phyloP scores from a whole-genome alignment of 2,797 vertebrate species.

The Ptychadena robeensis region DNA sequence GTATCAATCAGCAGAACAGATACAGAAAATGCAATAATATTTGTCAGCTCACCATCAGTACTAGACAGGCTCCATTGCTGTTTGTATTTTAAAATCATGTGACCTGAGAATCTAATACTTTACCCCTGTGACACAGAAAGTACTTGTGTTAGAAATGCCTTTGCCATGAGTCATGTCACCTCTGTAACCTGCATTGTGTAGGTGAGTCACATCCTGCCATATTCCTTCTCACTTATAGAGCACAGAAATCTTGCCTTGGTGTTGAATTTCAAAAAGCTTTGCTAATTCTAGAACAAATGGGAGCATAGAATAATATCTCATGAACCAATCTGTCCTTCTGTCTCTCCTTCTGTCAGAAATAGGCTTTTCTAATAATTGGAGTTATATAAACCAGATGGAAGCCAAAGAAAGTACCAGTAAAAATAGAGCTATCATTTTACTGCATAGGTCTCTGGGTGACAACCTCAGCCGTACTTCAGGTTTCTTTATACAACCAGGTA shows the following conservation, averaged over 20 bases:
- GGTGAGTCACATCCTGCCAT: slow-evolving; percentile 25
- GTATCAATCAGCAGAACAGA: too few relatives aligned
- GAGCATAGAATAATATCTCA: slow-evolving; percentile 4
- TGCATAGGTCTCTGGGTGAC: too few relatives aligned
- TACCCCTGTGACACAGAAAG: not conserved
- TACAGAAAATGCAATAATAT: too few relatives aligned
- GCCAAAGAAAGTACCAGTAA: slow-evolving; percentile 23
- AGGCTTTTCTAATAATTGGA: slow-evolving; percentile 16
- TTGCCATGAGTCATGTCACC: slow-evolving; percentile 46
- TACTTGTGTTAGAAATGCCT: slow-evolving; percentile 37
- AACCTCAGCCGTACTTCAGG: too few relatives aligned
- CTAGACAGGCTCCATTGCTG: too few relatives aligned
- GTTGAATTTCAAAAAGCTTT: slow-evolving; percentile 41
- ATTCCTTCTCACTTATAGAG: slow-evolving; percentile 21
- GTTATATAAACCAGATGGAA: slow-evolving; percentile 39
- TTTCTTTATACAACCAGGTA: not conserved
- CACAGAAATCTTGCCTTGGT: slow-evolving; percentile 18
- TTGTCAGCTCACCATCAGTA: too few relatives aligned
- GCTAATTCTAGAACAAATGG: slow-evolving; percentile 45
- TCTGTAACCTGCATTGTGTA: slow-evolving; percentile 16
- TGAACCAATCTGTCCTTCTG: slow-evolving; percentile 50
- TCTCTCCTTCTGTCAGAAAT: slow-evolving; percentile 48
- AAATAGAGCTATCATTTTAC: not conserved
- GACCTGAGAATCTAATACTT: not conserved
- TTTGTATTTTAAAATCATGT: not conserved